These are phyloP conservation scores for Tenebrio molitor DNA, from an alignment of 1,140 invertebrate genomes.

Conservation along the genomic window DNA sequence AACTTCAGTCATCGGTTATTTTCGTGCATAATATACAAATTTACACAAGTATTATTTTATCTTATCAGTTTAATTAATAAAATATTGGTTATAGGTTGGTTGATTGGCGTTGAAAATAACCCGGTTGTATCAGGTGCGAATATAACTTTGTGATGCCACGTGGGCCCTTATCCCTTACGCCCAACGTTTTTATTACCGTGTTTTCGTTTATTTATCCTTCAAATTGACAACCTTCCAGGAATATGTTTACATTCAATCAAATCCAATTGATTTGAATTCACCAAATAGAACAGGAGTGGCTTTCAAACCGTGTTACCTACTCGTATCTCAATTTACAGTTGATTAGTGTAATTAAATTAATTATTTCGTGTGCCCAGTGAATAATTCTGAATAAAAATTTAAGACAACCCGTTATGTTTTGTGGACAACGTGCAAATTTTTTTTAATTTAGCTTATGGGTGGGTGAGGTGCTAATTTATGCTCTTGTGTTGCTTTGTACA, in stretches of 20 bases:
- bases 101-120: not conserved
- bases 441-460: slow-evolving; percentile 28
- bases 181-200: not conserved
- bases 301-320: no score
- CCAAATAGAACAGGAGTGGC: not conserved
- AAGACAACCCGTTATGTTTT: not conserved
- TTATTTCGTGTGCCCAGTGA: not conserved
- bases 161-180: slow-evolving; percentile 19
- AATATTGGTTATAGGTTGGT: not conserved
- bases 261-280: not conserved
- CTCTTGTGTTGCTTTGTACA: not conserved
- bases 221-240: not conserved
- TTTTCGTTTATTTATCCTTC: no score
- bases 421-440: slow-evolving; percentile 1
- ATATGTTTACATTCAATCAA: slow-evolving; percentile 14
- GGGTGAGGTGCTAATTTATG: slow-evolving; percentile 33
- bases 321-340: not conserved
- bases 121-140: slow-evolving; percentile 35
- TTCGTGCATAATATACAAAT: slow-evolving; percentile 10
- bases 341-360: slow-evolving; percentile 9
- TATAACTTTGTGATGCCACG: slow-evolving; percentile 26
- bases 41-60: slow-evolving; percentile 1
- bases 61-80: slow-evolving; percentile 28
- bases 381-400: not conserved
- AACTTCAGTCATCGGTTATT: slow-evolving; percentile 5